These are phyloP conservation scores for Bicyclus anynana DNA, from an alignment of 1,140 invertebrate genomes.

Conservation along the genomic window DNA sequence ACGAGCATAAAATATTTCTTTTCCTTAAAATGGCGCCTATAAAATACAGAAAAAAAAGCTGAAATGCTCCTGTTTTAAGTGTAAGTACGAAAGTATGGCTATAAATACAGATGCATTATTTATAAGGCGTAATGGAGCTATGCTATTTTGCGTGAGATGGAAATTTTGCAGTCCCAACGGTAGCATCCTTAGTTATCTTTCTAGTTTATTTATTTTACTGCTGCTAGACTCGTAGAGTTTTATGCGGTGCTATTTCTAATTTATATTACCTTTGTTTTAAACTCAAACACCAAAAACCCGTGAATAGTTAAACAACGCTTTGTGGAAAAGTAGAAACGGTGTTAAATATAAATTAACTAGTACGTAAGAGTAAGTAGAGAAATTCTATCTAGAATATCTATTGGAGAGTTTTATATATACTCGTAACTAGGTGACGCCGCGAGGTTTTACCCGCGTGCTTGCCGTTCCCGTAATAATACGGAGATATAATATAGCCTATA, in stretches of 20 bases:
- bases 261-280: conserved; percentile 3
- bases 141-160: conserved; percentile 17
- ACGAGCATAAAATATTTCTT: background rate
- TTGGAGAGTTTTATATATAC: too few species aligned
- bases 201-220: conserved; percentile 14
- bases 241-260: conserved; percentile 4
- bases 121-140: conserved; percentile 24
- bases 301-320: background rate
- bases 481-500: too few species aligned
- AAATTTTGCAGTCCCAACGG: conserved; percentile 18
- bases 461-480: too few species aligned
- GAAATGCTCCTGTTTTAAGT: background rate
- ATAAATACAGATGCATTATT: conserved; percentile 21
- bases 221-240: background rate
- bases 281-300: background rate
- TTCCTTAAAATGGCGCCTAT: too few species aligned
- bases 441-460: too few species aligned
- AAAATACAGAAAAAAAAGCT: background rate
- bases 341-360: too few species aligned
- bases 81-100: background rate
- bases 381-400: too few species aligned
- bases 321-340: background rate
- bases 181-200: conserved; percentile 6
- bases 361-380: too few species aligned
- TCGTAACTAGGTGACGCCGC: too few species aligned